Conservation (phyloP, 2,797 vertebrate species). For the Amniataba percoides region DNA sequence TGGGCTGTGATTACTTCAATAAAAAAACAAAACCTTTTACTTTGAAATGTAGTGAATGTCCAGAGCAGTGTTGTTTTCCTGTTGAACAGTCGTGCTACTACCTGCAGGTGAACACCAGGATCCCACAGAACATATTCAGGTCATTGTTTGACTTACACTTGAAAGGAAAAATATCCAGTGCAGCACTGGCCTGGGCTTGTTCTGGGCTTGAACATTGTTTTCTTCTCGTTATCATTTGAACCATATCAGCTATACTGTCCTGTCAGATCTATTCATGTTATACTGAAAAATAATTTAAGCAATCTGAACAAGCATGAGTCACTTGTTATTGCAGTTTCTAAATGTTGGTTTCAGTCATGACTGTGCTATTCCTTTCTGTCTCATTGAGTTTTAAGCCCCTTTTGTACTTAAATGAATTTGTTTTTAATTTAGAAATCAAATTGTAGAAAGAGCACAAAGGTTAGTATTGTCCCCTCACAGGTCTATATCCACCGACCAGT, state of each 20-base stretch:
- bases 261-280: neutral
- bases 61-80: neutral
- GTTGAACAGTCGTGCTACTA: neutral
- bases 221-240: neutral
- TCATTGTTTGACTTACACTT: neutral
- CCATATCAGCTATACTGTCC: neutral
- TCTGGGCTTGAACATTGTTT: neutral
- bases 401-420: neutral
- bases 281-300: neutral
- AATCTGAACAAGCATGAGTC: neutral
- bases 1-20: neutral
- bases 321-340: no score
- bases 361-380: neutral
- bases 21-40: neutral
- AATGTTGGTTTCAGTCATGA: neutral
- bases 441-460: neutral
- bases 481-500: no score
- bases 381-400: neutral
- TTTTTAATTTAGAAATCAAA: constrained; percentile 3
- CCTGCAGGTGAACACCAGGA: neutral
- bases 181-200: neutral
- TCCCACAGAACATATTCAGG: neutral
- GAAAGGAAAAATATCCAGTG: neutral
- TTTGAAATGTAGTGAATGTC: neutral
- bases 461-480: neutral